Evolutionary conservation across 2,888 invertebrate species (phyloP), one percentile per base, ranked within the genome.

Genomic region (Agrilus biguttatus): DNA sequence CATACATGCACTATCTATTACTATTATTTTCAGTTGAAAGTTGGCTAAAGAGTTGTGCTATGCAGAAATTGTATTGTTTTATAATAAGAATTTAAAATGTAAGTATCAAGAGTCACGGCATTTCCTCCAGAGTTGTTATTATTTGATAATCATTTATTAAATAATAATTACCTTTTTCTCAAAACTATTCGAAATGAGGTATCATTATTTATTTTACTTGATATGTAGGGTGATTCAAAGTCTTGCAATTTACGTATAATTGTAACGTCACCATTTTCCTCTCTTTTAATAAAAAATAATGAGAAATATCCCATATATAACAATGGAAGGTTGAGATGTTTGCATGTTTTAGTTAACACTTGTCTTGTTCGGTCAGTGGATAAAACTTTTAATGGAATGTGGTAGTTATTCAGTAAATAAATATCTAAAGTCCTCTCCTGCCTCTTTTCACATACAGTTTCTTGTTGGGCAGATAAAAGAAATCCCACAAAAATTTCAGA

Each of bases 211-310:
- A 82, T 79, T 61, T 84, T 84, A 53, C 88, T 80, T 42, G 95
- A 91, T 68, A 96, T 85, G 68, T 84, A 89, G 1, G 97, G 96
- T 51, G 93, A 90, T 73, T 98, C 97, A 72, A 93, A 97, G 65
- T 96, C 88, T 69, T 95, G 89, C 50, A 98, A 70, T 63, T 88
- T 89, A 53, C 95, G 78, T 48, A 93, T 70, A 55, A 92, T 80
- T 70, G 76, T 71, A 58, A 78, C 70, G 36, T 78, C 77, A 57
- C 79, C 75, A 55, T 77, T 78, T 34, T 80, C 81, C 60, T 79
- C 78, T 67, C 83, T 83, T 52, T 80, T 80, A 55, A 91, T 81
- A 48, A 96, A 73, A 69, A 83, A 97, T 43, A 97, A 70, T 39
- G 91, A 85, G 71, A 96, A 97, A 67, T 88, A 93, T 59, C 82